Percentiles rank a stretch among this genome's conserved stretches.
Evolutionary conservation across 2,888 invertebrate genomes (phyloP).

Genomic region (Geotrupes spiniger): DNA sequence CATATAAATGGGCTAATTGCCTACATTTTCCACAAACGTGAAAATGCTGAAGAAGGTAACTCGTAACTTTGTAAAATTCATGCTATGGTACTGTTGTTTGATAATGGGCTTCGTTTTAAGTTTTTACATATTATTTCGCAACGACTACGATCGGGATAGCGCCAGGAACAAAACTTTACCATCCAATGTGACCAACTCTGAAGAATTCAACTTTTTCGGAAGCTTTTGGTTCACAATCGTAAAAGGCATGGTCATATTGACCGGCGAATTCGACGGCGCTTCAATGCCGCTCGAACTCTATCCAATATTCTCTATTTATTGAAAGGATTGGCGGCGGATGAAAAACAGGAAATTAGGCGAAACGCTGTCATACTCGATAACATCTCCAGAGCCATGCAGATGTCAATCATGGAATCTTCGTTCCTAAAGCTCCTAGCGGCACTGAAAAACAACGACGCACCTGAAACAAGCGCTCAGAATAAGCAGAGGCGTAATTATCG

Average conservation of each 20-base stretch:
- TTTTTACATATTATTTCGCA: slow-evolving; percentile 74
- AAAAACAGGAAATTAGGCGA: slow-evolving; percentile 73
- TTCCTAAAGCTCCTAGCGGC: neutral
- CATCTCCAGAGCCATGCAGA: neutral
- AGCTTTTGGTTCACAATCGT: slow-evolving; percentile 51
- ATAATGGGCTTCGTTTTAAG: slow-evolving; percentile 79
- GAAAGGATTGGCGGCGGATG: slow-evolving; percentile 82
- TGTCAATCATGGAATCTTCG: neutral
- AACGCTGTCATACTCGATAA: slow-evolving; percentile 69
- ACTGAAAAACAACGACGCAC: no score
- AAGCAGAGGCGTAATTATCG: no score
- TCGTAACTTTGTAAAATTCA: slow-evolving; percentile 74
- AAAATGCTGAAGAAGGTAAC: slow-evolving; percentile 81
- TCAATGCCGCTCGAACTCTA: slow-evolving; percentile 69
- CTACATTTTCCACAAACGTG: slow-evolving; percentile 74
- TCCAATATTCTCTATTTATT: slow-evolving; percentile 74
- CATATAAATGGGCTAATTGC: slow-evolving; percentile 74
- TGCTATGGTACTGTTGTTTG: slow-evolving; percentile 75
- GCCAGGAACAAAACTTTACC: no score
- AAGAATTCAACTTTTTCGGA: no score
- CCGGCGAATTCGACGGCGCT: slow-evolving; percentile 80
- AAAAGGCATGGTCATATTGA: slow-evolving; percentile 83
- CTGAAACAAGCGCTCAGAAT: no score
- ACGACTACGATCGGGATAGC: no score
- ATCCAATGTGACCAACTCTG: slow-evolving; percentile 34